These are phyloP conservation scores for Xylocampa areola DNA, from an alignment of 2,888 invertebrate species.

Conservation along the genomic window DNA sequence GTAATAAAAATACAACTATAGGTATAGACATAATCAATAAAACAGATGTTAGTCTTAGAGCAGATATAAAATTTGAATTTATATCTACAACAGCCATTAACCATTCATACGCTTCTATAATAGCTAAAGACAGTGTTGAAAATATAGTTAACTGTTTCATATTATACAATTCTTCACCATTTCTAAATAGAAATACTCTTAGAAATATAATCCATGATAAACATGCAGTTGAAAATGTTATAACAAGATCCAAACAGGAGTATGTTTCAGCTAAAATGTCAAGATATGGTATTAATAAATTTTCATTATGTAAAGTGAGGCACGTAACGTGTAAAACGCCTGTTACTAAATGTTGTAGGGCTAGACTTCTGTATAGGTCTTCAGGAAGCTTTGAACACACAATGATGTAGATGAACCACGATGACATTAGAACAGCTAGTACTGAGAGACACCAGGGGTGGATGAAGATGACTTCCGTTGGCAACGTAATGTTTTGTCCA, in stretches of 20 bases:
- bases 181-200: constrained; percentile 54
- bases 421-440: constrained; percentile 8
- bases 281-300: neutral
- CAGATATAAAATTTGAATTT: constrained; percentile 1
- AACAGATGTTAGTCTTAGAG: constrained; percentile 50
- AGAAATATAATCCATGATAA: constrained; percentile 55
- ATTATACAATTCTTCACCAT: constrained; percentile 51
- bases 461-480: constrained; percentile 11
- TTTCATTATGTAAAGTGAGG: constrained; percentile 32
- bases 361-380: constrained; percentile 41
- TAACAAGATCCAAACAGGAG: constrained; percentile 41
- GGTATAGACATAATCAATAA: constrained; percentile 55
- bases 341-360: constrained; percentile 44
- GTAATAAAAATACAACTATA: constrained; percentile 34
- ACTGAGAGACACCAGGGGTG: constrained; percentile 12
- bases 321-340: constrained; percentile 37
- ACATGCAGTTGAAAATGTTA: constrained; percentile 44
- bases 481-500: constrained; percentile 19
- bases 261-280: constrained; percentile 10
- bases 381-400: constrained; percentile 27
- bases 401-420: constrained; percentile 25
- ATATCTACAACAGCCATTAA: constrained; percentile 15
- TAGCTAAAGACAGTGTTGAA: constrained; percentile 26
- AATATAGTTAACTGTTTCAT: constrained; percentile 47
- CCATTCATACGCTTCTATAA: constrained; percentile 43